These are phyloP conservation scores for Dinocampus coccinellae DNA, from an alignment of 2,888 invertebrate genomes.

Conservation along the genomic window DNA sequence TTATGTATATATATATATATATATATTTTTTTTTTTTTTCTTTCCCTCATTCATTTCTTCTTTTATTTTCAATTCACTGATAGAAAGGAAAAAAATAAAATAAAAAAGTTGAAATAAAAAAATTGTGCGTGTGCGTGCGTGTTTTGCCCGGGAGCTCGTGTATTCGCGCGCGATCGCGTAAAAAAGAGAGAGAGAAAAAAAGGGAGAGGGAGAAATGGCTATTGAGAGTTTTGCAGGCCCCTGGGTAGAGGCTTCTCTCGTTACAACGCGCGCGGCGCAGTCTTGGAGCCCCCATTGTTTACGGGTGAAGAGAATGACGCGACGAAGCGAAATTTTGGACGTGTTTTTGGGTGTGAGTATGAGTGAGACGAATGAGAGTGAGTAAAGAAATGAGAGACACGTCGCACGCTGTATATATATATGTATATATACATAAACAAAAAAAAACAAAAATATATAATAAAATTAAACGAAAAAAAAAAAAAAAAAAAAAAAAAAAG, in stretches of 20 bases:
- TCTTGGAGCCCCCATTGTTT: conserved; percentile 43
- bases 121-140: conserved; percentile 21
- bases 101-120: too few relatives aligned
- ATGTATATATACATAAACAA: too few relatives aligned
- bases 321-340: background rate
- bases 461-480: too few relatives aligned
- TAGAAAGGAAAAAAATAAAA: background rate
- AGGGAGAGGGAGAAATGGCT: too few relatives aligned
- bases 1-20: too few relatives aligned
- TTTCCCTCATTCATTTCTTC: background rate
- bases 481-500: too few relatives aligned
- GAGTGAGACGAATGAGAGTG: conserved; percentile 29
- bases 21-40: background rate
- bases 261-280: conserved; percentile 35
- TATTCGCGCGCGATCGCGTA: background rate
- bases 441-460: too few relatives aligned
- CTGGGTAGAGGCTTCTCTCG: conserved; percentile 38
- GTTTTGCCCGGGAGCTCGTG: conserved; percentile 33
- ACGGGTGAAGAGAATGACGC: conserved; percentile 21
- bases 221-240: conserved; percentile 32
- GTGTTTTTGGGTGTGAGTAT: background rate
- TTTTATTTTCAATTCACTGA: background rate
- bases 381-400: conserved; percentile 37
- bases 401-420: background rate
- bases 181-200: too few relatives aligned